Base-by-base conservation (phyloP, 2,113 vertebrate genomes). In the Chionodraco myersi region DNA sequence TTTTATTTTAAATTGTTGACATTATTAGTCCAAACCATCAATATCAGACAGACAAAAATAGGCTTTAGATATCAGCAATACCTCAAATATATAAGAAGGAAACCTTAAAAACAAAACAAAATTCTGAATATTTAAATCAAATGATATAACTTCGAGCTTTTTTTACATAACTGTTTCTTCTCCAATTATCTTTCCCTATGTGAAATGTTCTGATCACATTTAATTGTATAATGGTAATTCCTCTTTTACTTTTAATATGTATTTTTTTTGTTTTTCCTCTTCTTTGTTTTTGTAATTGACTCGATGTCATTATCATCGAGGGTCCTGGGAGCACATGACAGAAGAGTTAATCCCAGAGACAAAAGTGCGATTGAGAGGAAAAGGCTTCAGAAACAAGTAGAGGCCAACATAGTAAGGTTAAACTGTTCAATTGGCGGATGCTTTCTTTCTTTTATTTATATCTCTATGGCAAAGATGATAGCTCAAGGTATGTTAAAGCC, bases 301-400 rank as follows among this genome's bases (percentile, higher is more conserved):
- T 41, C 36, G 36, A 6, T 21, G 10, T 52, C 26, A 2, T 6
- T 18, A 9, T 52, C 59, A n/a, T 63, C 30, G 60, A n/a, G 52
- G 15, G 13, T 47, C 12, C 15, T n/a, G 8, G 26, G 49, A 64
- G 1, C 49, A 64, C 49, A 8, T 41, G 59, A 15, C 58, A 62
- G 58, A 15, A 30, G 30, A 30, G 30, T 30, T 30, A 30, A 36
- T 51, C 57, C 21, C 16, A 52, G 21, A 51, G 30, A 52, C 30
- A 8, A 67, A 51, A 18, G 49, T 16, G 48, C 26, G 5, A n/a
- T 30, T 30, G 15, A 8, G 68, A 45, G 15, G 52, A 58, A 53
- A 56, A 59, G 44, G 36, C 52, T 49, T n/a, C 21, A 36, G 70
- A 72, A 16, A 62, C 1, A 13, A 62, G 48, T 44, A 62, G 72